Evolutionary conservation across 2,797 vertebrate genomes (phyloP).

Genomic region (Rhinophrynus dorsalis): DNA sequence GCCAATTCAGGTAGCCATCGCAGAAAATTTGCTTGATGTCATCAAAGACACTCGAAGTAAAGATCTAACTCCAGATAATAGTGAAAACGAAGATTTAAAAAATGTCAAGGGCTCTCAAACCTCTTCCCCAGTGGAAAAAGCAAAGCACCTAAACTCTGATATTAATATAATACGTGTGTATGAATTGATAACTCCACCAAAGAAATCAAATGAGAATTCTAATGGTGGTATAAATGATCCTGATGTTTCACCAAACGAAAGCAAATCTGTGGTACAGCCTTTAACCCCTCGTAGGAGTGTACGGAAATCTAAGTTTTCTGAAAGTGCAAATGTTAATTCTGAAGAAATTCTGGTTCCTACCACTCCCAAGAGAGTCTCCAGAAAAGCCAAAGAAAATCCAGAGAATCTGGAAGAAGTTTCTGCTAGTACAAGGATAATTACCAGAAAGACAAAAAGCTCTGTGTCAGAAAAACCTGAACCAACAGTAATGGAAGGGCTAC

Average conservation of each 20-base stretch:
- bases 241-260: conserved; percentile 16
- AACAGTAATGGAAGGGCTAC: conserved; percentile 20
- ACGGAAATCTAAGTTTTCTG: conserved; percentile 46
- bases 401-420: conserved; percentile 58
- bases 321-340: conserved; percentile 37
- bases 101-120: conserved; percentile 52
- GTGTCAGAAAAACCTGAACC: conserved; percentile 33
- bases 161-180: conserved; percentile 24
- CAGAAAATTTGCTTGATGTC: conserved; percentile 69
- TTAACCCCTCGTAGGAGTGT: conserved; percentile 57
- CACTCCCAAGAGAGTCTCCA: conserved; percentile 56
- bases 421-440: conserved; percentile 64
- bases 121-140: conserved; percentile 30
- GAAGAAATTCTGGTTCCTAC: conserved; percentile 17
- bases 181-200: conserved; percentile 55
- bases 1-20: conserved; percentile 67
- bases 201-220: conserved; percentile 49
- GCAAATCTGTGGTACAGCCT: conserved; percentile 35
- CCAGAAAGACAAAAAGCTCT: conserved; percentile 53
- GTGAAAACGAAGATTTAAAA: conserved; percentile 55
- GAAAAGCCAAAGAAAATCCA: conserved; percentile 52
- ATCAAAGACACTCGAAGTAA: conserved; percentile 73
- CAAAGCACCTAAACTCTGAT: conserved; percentile 51
- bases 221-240: conserved; percentile 26
- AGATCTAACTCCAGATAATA: conserved; percentile 61